Evolutionary conservation across 2,797 vertebrate species (phyloP), one percentile per base, ranked within the genome.

Genomic region (Echiichthys vipera): DNA sequence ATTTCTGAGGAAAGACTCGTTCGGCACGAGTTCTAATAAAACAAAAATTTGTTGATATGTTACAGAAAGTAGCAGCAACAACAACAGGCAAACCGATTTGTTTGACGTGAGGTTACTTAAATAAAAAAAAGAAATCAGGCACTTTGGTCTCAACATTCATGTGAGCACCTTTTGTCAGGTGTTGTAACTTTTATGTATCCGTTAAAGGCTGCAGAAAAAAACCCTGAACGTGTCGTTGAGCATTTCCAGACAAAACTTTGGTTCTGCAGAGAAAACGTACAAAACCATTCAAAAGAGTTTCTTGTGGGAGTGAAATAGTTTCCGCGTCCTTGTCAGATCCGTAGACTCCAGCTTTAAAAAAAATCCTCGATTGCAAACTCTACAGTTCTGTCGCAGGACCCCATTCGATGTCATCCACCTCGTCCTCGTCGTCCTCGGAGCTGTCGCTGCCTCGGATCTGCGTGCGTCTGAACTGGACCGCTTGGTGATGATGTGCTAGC

Each of bases 381-480:
- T 96, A 99, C 39, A 99, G 94, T 17, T 99, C 97, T 1, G 98
- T 99, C 11, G 97, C 97, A 0, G 97, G 97, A 9, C 97, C 98
- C 98, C 97, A 99, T 75, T 96, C 96, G 0, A 95, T 93, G 75
- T 96, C 94, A 0, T 98, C 96, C 0, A 89, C 14, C 91, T 73
- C 83, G 0, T 74, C 71, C 1, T 81, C 83, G 0, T 90, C 89
- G 0, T 97, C 88, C 0, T 96, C 95, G 0, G 97, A 99, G 69
- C 97, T 97, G 22, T 93, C 84, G 45, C 93, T 95, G 24, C 96
- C 96, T 68, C 91, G 91, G 88, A 97, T 96, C 62, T 91, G 94
- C 0, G 94, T 96, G 72, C 97, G 97, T 84, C 97, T 95, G 78
- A 75, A 96, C 78, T 91, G 94, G 69, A 99, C 90, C 0, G 96